These are phyloP conservation scores for Acyrthosiphon pisum DNA, from an alignment of 1,140 invertebrate species.

Conservation along the genomic window DNA sequence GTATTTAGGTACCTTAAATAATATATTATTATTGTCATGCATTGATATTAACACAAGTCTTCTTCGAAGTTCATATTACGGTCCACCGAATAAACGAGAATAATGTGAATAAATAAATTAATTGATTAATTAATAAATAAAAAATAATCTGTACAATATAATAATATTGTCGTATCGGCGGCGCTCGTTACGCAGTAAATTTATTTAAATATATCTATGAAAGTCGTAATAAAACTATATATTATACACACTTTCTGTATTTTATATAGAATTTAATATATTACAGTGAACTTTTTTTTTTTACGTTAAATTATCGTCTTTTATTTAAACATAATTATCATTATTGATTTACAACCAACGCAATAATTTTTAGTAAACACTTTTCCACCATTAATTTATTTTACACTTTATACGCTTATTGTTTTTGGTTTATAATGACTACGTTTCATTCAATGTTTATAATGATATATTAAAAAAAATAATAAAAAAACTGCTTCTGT, in stretches of 20 bases:
- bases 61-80: neutral
- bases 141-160: neutral
- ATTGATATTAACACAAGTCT: neutral
- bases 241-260: neutral
- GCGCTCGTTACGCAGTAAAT: neutral
- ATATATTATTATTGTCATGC: neutral
- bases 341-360: neutral
- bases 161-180: neutral
- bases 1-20: too few relatives aligned
- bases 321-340: neutral
- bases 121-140: neutral
- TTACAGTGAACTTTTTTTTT: neutral
- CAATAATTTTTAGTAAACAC: neutral
- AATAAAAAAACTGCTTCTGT: neutral
- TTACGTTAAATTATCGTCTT: neutral
- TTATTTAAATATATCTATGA: neutral
- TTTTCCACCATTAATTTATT: neutral
- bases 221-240: neutral
- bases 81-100: neutral
- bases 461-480: neutral
- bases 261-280: neutral
- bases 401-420: neutral
- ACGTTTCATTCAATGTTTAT: conserved; percentile 17
- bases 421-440: neutral
- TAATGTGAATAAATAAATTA: neutral